Evolutionary conservation across 2,888 invertebrate species (phyloP), one percentile per base, ranked within the genome.

Genomic region (Thecocarcelia acutangulata): DNA sequence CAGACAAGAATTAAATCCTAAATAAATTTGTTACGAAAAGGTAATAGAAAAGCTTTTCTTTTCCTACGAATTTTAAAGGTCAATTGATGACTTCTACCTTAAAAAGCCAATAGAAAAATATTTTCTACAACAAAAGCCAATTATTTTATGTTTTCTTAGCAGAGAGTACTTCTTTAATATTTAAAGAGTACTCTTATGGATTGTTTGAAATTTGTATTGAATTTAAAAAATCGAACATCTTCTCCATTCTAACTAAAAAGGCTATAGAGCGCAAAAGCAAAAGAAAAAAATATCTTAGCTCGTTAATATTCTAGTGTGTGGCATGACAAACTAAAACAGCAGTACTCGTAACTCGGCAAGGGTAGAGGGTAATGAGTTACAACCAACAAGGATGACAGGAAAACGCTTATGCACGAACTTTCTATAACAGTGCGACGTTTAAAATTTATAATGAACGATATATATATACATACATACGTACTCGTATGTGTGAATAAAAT

Each of bases 401-500:
- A 80, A 69, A 66, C 70, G 66, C 52, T 80, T 70, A 72, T 52
- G 56, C 48, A 66, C 48, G 21, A 76, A 80, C 66, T 74, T 69
- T 66, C 12, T 58, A 58, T 42, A 77, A 73, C 61, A 77, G 61
- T 68, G 77, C 69, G 59, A 81, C 44, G 52, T 78, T 78, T 33
- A 42, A 82, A 79, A 81, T 75, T 80, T 76, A 81, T 68, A 81
- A 72, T 76, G 72, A 61, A 72, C 61, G 50, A 15, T 68, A 42
- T 59, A n/a, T 21, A 13, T 73, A n/a, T 59, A 28, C 19, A 17
- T 50, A 2, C 1, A 12, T 1, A 21, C 11, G 8, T 28, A 11
- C 21, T 15, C 19, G 21, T 8, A 33, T 33, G 33, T 33, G 46
- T 40, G 46, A 40, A 58, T 56, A 56, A 59, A 17, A 59, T 21